Conservation (phyloP, 2,888 invertebrate genomes). For the Pterobdella sp. region DNA sequence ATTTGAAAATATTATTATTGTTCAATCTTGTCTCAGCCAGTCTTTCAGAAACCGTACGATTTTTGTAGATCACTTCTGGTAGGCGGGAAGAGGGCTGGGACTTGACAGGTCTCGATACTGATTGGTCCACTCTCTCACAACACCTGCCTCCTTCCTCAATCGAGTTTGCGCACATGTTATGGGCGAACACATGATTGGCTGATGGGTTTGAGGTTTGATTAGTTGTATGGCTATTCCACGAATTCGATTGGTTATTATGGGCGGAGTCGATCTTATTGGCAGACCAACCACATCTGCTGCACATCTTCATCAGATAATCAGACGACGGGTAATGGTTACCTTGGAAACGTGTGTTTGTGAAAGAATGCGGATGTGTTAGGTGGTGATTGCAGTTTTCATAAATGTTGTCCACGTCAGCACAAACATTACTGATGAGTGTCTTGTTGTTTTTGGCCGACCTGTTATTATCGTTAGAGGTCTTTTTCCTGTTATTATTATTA, state of each 20-base stretch:
- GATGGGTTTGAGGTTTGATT: too few species aligned
- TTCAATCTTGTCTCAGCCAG: constrained; percentile 3
- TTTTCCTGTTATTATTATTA: not conserved
- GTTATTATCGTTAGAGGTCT: not conserved
- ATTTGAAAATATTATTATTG: constrained; percentile 6
- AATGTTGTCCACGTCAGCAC: not conserved
- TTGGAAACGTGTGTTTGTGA: not conserved
- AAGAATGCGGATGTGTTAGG: not conserved
- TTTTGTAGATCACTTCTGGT: constrained; percentile 27
- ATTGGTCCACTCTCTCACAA: too few species aligned
- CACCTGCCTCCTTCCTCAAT: too few species aligned
- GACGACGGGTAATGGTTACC: not conserved
- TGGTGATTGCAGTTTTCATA: not conserved
- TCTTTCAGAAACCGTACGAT: constrained; percentile 18
- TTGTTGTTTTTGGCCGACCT: not conserved
- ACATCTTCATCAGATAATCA: constrained; percentile 18
- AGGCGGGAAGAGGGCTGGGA: not conserved
- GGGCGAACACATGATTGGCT: too few species aligned
- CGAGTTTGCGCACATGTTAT: too few species aligned
- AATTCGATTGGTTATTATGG: too few species aligned
- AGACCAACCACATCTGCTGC: not conserved
- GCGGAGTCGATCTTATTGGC: too few species aligned
- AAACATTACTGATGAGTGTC: not conserved
- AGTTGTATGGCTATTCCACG: too few species aligned
- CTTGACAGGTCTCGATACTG: too few species aligned